phyloP scores from a whole-genome alignment of 2,113 vertebrate genomes.

The Bos indicus region DNA sequence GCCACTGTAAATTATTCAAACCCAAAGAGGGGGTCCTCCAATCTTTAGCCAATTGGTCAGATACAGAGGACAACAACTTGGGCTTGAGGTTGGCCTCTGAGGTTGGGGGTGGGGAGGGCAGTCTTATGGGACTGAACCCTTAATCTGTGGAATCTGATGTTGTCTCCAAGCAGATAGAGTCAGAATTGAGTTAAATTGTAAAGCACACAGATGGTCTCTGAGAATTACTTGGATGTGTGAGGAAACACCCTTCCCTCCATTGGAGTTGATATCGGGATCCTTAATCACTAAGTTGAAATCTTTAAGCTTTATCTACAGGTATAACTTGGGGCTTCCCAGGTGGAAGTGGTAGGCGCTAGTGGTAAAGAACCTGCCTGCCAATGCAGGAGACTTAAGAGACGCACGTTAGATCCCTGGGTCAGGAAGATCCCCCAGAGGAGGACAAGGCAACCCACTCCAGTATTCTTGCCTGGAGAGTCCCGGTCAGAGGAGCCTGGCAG shows the following conservation, averaged over 20 bases:
- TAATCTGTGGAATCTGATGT: not conserved
- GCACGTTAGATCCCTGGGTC: not conserved
- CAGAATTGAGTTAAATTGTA: not conserved
- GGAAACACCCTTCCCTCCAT: not conserved
- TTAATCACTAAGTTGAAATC: not conserved
- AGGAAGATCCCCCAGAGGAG: not conserved
- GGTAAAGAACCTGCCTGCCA: not conserved
- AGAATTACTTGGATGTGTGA: not conserved
- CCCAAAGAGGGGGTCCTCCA: not conserved
- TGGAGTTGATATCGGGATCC: not conserved
- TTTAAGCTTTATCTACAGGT: not conserved
- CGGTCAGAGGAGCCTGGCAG: not conserved
- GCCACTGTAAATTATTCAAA: not conserved
- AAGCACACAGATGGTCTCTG: not conserved
- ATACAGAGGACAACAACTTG: not conserved
- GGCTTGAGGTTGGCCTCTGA: not conserved
- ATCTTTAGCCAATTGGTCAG: not conserved
- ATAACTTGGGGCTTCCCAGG: not conserved
- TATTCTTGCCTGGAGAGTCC: not conserved
- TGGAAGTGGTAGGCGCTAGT: not conserved
- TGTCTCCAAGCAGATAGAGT: not conserved
- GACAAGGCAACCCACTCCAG: not conserved
- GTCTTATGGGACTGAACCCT: not conserved
- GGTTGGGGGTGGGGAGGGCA: not conserved
- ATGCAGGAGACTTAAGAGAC: not conserved